Base-by-base conservation (phyloP, 2,797 vertebrate genomes). In the Molossus alvarezi region DNA sequence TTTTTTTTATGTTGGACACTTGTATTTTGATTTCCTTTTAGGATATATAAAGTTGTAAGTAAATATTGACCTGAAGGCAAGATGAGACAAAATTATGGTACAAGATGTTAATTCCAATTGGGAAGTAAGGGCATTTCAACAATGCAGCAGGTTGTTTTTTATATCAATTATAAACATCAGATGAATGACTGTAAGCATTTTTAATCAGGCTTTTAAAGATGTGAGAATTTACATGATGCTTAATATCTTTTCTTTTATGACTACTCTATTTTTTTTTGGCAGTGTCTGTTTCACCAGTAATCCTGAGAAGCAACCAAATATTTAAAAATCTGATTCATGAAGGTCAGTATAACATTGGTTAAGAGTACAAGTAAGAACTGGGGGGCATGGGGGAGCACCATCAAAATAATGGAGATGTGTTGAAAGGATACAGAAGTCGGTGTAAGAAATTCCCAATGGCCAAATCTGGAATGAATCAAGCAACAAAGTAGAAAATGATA, bases 191-290 rank as follows among this genome's bases (percentile, higher is more conserved):
- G 6, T 69, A 48, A 89, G 84, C 1, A 27, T 48, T n/a, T 91
- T 95, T 64, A 96, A 94, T 57, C 27, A 75, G n/a, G 8, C 33
- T 92, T 92, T 86, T 90, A 75, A 94, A 85, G 5, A 64, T 14
- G 6, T 41, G n/a, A 91, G 3, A 88, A 88, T 92, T 87, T 17
- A 60, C 41, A 45, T 41, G 48, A 4, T 3, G 60, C 83, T 90
- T 62, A 69, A 37, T 64, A 62, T 33, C 53, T 92, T 83, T 77
- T 15, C 18, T 65, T 75, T 6, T 55, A 72, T 17, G 6, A 75
- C 15, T 20, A 82, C 18, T 41, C 14, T 79, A 45, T 29, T 91
- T 65, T 95, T 72, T 20, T 45, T 72, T 23, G 41, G 27, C 37
- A 90, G 5, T 51, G 64, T 82, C 21, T 88, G 33, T 37, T 62